These are phyloP conservation scores for Apamea epomidion DNA, from an alignment of 2,888 invertebrate genomes.

Conservation along the genomic window DNA sequence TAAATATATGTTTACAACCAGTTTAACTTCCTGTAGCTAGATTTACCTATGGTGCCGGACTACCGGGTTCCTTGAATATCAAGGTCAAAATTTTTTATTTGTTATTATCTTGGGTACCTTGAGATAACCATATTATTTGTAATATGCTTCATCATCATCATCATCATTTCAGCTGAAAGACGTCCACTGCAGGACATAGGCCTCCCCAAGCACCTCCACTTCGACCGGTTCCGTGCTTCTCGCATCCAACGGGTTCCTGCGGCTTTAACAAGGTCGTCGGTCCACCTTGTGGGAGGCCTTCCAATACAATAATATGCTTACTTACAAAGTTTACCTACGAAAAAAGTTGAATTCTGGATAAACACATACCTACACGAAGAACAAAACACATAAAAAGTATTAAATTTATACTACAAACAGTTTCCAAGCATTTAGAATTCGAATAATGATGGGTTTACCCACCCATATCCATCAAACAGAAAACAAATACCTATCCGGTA, in stretches of 20 bases:
- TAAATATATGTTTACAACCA: not conserved
- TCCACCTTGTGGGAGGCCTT: too few relatives aligned
- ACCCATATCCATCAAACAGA: not conserved
- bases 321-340: not conserved
- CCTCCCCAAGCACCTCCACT: too few relatives aligned
- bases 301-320: not conserved
- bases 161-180: too few relatives aligned
- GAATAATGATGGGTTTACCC: not conserved
- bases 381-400: not conserved
- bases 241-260: too few relatives aligned
- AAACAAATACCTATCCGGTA: not conserved
- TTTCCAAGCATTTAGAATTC: not conserved
- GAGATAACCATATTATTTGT: not conserved
- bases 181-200: too few relatives aligned
- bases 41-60: constrained; percentile 4
- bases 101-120: not conserved
- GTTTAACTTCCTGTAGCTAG: not conserved
- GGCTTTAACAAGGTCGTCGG: too few relatives aligned
- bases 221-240: too few relatives aligned
- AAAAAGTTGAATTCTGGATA: too few relatives aligned
- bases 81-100: too few relatives aligned
- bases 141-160: too few relatives aligned
- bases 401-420: not conserved
- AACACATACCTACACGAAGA: not conserved
- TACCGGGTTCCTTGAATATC: not conserved